Percentiles rank a stretch among this genome's conserved stretches.
Evolutionary conservation across 1,140 invertebrate species (phyloP).

Genomic region (Aphelenchoides fujianensis): DNA sequence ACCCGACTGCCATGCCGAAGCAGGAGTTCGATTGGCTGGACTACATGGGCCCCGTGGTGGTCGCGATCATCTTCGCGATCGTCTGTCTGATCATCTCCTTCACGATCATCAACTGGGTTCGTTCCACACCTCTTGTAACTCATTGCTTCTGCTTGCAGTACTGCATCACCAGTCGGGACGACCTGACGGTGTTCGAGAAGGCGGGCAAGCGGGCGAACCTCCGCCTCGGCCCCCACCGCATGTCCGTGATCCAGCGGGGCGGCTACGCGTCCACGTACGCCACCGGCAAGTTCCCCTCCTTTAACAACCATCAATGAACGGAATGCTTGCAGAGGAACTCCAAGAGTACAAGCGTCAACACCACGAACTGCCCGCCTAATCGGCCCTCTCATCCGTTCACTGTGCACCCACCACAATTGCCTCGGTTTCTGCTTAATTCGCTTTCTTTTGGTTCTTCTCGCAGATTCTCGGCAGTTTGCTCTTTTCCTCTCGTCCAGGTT

Average conservation of each 20-base stretch:
- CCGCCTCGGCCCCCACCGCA: slow-evolving; percentile 51
- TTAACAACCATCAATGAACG: too few relatives aligned
- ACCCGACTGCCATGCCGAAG: slow-evolving; percentile 46
- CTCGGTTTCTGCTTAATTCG: neutral
- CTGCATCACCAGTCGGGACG: slow-evolving; percentile 58
- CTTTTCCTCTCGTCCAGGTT: too few relatives aligned
- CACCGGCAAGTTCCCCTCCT: too few relatives aligned
- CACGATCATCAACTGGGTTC: slow-evolving; percentile 56
- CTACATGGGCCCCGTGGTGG: slow-evolving; percentile 53
- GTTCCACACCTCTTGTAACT: too few relatives aligned
- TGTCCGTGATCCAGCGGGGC: slow-evolving; percentile 48
- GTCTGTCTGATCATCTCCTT: slow-evolving; percentile 51
- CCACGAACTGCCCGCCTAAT: too few relatives aligned
- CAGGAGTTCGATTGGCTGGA: slow-evolving; percentile 55
- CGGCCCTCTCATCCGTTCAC: neutral
- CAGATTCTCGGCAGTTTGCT: neutral
- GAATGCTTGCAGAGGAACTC: too few relatives aligned
- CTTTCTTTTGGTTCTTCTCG: neutral
- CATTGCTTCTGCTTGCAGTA: too few relatives aligned
- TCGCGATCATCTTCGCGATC: slow-evolving; percentile 51
- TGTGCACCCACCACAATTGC: too few relatives aligned
- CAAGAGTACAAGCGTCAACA: slow-evolving; percentile 1
- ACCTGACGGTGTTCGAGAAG: slow-evolving; percentile 58
- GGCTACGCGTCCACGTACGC: slow-evolving; percentile 36
- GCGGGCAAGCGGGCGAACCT: slow-evolving; percentile 47